Conservation (phyloP, 2,113 vertebrate species). For the Gopherus flavomarginatus region DNA sequence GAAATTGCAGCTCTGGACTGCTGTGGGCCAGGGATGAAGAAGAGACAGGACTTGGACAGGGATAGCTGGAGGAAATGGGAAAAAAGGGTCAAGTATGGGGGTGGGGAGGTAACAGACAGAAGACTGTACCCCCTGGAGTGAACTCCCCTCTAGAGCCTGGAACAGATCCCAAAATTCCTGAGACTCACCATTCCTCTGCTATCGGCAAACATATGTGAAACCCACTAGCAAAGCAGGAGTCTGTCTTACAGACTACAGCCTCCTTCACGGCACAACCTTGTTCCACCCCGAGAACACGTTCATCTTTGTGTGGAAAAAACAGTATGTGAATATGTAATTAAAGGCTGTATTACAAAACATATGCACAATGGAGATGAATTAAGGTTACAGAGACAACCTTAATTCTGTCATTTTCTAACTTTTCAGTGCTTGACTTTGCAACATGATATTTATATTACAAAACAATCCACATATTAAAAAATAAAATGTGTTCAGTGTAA, state of each 20-base stretch:
- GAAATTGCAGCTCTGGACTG: not conserved
- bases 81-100: not conserved
- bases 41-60: not conserved
- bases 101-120: not conserved
- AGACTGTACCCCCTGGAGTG: not conserved
- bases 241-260: not conserved
- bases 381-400: accelerated
- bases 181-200: not conserved
- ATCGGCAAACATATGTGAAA: not conserved
- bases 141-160: not conserved
- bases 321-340: not conserved
- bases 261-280: not conserved
- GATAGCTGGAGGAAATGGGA: not conserved
- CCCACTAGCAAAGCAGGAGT: not conserved
- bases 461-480: not conserved
- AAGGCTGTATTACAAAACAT: not conserved
- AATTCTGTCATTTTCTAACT: not conserved
- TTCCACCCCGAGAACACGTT: not conserved
- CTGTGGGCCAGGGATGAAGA: not conserved
- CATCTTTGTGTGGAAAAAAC: not conserved
- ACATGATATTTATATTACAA: not conserved
- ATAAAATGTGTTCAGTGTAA: not conserved
- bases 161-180: not conserved
- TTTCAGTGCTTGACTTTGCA: not conserved
- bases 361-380: not conserved